A percentile compares a stretch with the other conserved stretches of the same genome.
Evolutionary conservation across 2,888 invertebrate genomes (phyloP).

Genomic region (Nyleta sp.): DNA sequence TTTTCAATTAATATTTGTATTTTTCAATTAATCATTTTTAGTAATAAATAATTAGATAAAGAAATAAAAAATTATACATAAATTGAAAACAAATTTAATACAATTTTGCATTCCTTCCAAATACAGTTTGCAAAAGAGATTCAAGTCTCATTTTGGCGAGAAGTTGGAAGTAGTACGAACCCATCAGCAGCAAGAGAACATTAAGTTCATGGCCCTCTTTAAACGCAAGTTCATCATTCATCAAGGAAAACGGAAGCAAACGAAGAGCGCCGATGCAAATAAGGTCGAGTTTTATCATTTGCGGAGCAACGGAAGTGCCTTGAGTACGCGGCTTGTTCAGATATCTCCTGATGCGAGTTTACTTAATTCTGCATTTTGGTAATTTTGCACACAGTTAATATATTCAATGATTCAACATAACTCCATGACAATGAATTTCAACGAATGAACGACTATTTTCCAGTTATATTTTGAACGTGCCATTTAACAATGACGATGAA

Average conservation of each 20-base stretch:
- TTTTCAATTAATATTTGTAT: too few species aligned
- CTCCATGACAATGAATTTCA: too few species aligned
- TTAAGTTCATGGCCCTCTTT: slow-evolving; percentile 99
- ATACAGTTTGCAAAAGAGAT: slow-evolving; percentile 91
- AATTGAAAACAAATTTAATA: too few species aligned
- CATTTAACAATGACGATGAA: slow-evolving; percentile 93
- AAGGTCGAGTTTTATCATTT: slow-evolving; percentile 96
- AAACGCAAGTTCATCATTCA: slow-evolving; percentile 96
- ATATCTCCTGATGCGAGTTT: slow-evolving; percentile 92
- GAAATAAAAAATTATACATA: too few species aligned
- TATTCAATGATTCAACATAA: too few species aligned
- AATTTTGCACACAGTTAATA: slow-evolving; percentile 77
- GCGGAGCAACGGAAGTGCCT: slow-evolving; percentile 96
- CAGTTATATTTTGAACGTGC: slow-evolving; percentile 96
- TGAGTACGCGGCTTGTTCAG: slow-evolving; percentile 96
- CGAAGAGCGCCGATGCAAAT: slow-evolving; percentile 73
- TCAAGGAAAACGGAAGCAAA: slow-evolving; percentile 90
- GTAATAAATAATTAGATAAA: too few species aligned
- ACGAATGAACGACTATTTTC: slow-evolving; percentile 27
- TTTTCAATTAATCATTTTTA: too few species aligned
- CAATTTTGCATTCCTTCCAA: too few species aligned
- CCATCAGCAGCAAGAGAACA: slow-evolving; percentile 99
- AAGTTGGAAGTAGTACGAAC: slow-evolving; percentile 97
- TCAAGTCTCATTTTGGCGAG: slow-evolving; percentile 93
- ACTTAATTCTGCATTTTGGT: slow-evolving; percentile 98